Evolutionary conservation across 2,113 vertebrate species (phyloP), one percentile per base, ranked within the genome.

Genomic region (Sapajus apella): DNA sequence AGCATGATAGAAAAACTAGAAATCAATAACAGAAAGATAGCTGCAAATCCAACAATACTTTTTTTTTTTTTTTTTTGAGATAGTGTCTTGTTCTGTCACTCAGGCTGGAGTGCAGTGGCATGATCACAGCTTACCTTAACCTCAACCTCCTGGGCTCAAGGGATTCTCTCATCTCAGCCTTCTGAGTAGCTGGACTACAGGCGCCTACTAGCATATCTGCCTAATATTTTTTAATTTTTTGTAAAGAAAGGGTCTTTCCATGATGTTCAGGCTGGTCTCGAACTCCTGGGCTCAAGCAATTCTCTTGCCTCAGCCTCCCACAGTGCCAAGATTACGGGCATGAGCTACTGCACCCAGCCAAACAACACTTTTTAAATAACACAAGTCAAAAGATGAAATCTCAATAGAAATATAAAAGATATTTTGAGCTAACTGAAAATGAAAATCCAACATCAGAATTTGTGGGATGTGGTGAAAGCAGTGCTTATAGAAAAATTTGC

Each of bases 381-480:
- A 58, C 12, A 27, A 16, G 32, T 94, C 30, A 88, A 91, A 72
- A 64, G 56, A 66, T 18, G 20, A 82, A 94, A 79, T 27, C 43
- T n/a, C 68, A 88, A 87, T 64, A 91, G 72, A 87, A 91, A 87
- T 64, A 64, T 56, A 5, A 75, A 76, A 91, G 56, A 52, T 87
- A 91, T 82, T 82, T 92, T 85, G 18, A 95, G 75, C 16, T 30
- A 85, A 81, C 66, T 81, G 14, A 90, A 94, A 96, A 94, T 87
- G 64, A 91, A 93, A 94, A 81, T 80, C 55, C 14, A 91, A 64
- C 64, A 81, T 68, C 30, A 72, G 84, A 40, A 93, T 58, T 68
- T 93, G 30, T 58, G 37, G 37, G 16, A 90, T 66, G 66, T 66
- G 90, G 35, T 18, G 81, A 90, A 97, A 90, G 40, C 73, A 90